Evolutionary conservation across 2,888 invertebrate species (phyloP), one percentile per base, ranked within the genome.

Genomic region (Lasioglossum figueresi): DNA sequence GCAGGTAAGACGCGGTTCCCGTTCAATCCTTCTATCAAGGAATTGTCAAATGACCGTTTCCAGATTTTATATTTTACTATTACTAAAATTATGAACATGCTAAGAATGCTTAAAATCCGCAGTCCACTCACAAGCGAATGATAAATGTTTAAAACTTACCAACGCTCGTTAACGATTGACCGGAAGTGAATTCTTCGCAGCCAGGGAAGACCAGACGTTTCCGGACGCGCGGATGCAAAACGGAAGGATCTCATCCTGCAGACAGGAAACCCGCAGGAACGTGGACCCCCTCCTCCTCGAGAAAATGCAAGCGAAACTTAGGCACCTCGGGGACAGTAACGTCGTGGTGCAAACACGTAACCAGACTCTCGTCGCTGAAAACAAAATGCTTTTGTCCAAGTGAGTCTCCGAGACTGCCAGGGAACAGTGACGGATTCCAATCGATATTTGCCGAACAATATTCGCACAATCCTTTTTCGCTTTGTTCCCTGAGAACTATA

Each of bases 311-410:
- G 78, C 86, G 37, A 88, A 83, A 43, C 73, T 92, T 52, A 90
- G 88, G 59, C 85, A 90, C 48, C 89, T 94, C 66, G 93, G 93
- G 79, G 92, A 93, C 75, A 91, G 89, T 80, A 93, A 93, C 48
- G 84, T 85, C n/a, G 89, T 91, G 5, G 88, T 93, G 85, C 91
- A 92, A 77, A 90, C 89, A 59, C 89, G 92, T n/a, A 93, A 91
- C 76, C 88, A 91, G 34, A 91, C 91, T 77, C 91, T 93, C 5
- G 81, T 92, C n/a, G 72, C 84, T 66, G 93, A 94, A 84, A 94
- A 93, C 84, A 88, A 89, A 68, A 85, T 59, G 34, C 86, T 94
- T 40, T 90, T 83, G 27, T 84, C 87, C 45, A 93, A 89, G 94
- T 94, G 88, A 92, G 86, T 83, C 73, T 80, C 56, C 19, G n/a